Conservation (phyloP, 2,113 vertebrate species). For the Dendrocopos noguchii region DNA sequence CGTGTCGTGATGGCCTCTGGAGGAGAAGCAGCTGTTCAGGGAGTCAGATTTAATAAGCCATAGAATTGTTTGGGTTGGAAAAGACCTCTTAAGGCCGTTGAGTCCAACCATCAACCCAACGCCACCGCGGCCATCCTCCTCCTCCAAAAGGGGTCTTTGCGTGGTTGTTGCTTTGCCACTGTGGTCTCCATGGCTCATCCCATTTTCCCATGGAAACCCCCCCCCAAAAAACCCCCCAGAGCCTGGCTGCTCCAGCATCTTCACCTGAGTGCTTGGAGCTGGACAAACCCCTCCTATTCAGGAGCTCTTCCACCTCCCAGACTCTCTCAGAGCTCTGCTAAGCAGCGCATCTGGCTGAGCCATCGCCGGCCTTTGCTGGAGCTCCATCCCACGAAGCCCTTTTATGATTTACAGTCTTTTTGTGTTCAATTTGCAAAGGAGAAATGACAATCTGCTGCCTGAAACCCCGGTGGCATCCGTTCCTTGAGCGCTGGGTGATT, state of each 20-base stretch:
- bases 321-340: not conserved
- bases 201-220: not conserved
- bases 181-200: fast-evolving
- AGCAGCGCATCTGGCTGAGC: not conserved
- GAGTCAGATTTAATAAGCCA: slow-evolving; percentile 47
- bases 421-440: not conserved
- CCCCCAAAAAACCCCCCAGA: not conserved
- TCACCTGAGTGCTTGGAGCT: fast-evolving
- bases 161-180: slow-evolving; percentile 21
- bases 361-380: not conserved
- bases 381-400: not conserved
- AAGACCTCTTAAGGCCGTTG: too few relatives aligned
- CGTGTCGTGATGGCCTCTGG: fast-evolving
- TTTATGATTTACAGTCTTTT: not conserved
- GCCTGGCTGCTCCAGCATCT: fast-evolving
- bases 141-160: not conserved
- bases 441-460: slow-evolving; percentile 43
- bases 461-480: slow-evolving; percentile 58
- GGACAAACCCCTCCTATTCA: not conserved
- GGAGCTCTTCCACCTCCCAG: not conserved
- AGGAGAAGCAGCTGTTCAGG: slow-evolving; percentile 43
- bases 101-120: too few relatives aligned
- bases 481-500: slow-evolving; percentile 61
- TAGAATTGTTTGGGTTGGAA: not conserved
- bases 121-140: not conserved